These are phyloP conservation scores for Porites evermanni DNA, from an alignment of 92 coral and sea anemone species.

Conservation along the genomic window DNA sequence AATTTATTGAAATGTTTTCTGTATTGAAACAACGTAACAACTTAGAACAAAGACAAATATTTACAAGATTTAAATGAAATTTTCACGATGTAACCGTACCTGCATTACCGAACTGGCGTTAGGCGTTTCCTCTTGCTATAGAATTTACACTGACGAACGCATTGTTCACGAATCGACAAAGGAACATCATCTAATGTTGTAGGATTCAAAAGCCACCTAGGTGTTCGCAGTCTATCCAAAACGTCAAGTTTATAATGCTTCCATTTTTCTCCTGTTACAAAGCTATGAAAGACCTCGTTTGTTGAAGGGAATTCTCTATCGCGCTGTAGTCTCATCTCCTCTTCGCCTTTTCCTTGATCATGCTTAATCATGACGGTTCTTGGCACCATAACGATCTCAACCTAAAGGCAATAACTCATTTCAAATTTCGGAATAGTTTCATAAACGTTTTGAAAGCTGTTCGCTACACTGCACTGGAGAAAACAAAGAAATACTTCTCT, in stretches of 20 bases:
- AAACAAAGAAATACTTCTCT: no score
- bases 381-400: slow-evolving; percentile 55
- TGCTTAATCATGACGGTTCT: slow-evolving; percentile 23
- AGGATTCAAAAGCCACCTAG: slow-evolving; percentile 8
- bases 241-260: slow-evolving; percentile 51
- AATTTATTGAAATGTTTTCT: no score
- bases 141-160: slow-evolving; percentile 19
- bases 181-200: slow-evolving; percentile 68
- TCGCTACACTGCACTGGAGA: no score
- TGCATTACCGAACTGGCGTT: slow-evolving; percentile 10
- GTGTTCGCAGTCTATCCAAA: slow-evolving; percentile 20
- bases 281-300: slow-evolving; percentile 49
- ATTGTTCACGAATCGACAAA: slow-evolving; percentile 26
- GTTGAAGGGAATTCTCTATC: slow-evolving; percentile 44
- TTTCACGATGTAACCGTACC: not conserved
- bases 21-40: no score
- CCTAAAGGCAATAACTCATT: slow-evolving; percentile 26
- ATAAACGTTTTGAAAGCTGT: no score
- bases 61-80: no score
- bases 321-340: slow-evolving; percentile 44
- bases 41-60: no score
- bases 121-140: not conserved
- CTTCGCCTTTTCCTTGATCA: slow-evolving; percentile 36
- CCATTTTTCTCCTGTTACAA: slow-evolving; percentile 52
- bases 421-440: no score